A percentile compares a stretch with the other conserved stretches of the same genome.
Conservation (phyloP, 2,797 vertebrate species). For the Gorsachius magnificus region DNA sequence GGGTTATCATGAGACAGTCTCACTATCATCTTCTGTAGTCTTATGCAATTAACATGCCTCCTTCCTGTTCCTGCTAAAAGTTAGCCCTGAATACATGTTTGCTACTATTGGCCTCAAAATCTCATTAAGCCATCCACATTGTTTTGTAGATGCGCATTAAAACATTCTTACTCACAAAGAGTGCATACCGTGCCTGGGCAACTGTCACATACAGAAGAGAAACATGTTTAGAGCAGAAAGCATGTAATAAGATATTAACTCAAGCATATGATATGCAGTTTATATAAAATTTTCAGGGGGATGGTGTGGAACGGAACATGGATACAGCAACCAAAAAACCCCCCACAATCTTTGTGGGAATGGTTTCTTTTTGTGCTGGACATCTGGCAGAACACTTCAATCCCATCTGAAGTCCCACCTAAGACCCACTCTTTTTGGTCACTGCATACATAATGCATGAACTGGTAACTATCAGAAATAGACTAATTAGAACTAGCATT, state of each 20-base stretch:
- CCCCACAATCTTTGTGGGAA: background rate
- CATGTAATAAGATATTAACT: background rate
- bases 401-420: background rate
- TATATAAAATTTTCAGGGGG: background rate
- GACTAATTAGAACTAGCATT: background rate
- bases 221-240: background rate
- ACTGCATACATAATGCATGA: too few relatives aligned
- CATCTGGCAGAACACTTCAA: background rate
- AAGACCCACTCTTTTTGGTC: background rate
- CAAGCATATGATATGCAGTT: background rate
- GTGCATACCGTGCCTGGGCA: background rate
- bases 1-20: background rate
- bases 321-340: background rate
- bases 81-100: rapidly evolving
- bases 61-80: background rate
- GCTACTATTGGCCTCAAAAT: background rate
- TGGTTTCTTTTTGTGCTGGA: background rate
- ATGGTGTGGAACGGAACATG: too few relatives aligned
- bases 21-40: background rate
- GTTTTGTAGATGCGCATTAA: background rate
- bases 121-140: background rate
- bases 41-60: background rate
- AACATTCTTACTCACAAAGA: background rate
- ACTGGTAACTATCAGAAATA: background rate
- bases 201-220: background rate